These are phyloP conservation scores for Pollimyrus isidori DNA, from an alignment of 2,113 vertebrate species.

Conservation along the genomic window DNA sequence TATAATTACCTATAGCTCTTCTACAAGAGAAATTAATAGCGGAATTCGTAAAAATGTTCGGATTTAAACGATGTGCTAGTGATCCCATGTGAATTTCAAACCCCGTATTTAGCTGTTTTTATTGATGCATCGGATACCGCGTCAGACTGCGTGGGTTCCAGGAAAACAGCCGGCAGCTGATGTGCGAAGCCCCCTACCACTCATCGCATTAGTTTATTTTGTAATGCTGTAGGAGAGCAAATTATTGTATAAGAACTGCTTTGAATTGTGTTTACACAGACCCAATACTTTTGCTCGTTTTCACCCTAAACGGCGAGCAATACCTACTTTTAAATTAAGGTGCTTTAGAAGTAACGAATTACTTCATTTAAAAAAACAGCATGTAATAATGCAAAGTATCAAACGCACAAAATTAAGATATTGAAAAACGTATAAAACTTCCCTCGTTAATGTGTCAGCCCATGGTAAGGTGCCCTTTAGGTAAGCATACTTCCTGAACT, in stretches of 20 bases:
- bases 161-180: neutral
- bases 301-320: neutral
- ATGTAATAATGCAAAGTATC: neutral
- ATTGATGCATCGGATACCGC: neutral
- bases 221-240: neutral
- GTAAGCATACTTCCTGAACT: neutral
- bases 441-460: neutral
- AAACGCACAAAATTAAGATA: neutral
- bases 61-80: neutral
- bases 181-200: neutral
- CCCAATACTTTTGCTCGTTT: neutral
- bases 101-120: neutral
- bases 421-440: neutral
- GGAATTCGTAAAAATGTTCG: neutral
- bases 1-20: neutral
- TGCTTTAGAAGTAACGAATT: neutral
- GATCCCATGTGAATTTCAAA: neutral
- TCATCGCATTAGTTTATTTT: neutral
- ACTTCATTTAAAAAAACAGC: neutral
- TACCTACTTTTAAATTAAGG: neutral
- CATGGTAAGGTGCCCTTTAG: neutral
- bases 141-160: neutral
- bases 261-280: neutral
- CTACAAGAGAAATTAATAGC: neutral
- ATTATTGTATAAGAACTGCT: neutral